These are phyloP conservation scores for Cichlasoma orientale DNA, from an alignment of 2,797 vertebrate species.

Conservation along the genomic window DNA sequence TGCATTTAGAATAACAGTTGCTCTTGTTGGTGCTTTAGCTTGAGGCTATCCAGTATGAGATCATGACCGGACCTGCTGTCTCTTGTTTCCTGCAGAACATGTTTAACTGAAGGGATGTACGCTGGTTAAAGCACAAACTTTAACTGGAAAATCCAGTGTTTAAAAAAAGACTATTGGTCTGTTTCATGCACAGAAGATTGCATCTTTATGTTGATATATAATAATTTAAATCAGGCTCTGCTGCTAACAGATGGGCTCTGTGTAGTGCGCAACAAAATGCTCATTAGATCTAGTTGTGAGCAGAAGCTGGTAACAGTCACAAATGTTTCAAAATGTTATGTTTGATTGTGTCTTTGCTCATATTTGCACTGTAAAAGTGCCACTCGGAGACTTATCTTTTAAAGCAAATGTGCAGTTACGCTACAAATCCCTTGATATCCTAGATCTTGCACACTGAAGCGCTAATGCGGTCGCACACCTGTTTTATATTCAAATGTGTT, in stretches of 20 bases:
- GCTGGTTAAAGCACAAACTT: background rate
- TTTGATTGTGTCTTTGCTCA: background rate
- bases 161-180: background rate
- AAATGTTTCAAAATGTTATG: background rate
- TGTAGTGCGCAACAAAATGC: background rate
- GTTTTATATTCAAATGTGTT: background rate
- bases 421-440: background rate
- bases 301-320: background rate
- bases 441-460: rapidly evolving
- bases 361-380: background rate
- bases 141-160: background rate
- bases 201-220: background rate
- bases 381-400: background rate
- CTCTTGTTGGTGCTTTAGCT: constrained; percentile 25
- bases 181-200: background rate
- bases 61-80: constrained; percentile 20
- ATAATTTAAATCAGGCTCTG: background rate
- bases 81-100: constrained; percentile 35
- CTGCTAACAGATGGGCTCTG: background rate
- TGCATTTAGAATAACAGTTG: constrained; percentile 41
- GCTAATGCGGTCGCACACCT: background rate
- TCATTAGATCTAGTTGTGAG: background rate
- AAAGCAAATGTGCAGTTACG: too few relatives aligned
- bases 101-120: constrained; percentile 19
- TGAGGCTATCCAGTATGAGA: constrained; percentile 1